These are phyloP conservation scores for Schizothorax lantsangensis DNA, from an alignment of 2,797 vertebrate species.

Conservation along the genomic window DNA sequence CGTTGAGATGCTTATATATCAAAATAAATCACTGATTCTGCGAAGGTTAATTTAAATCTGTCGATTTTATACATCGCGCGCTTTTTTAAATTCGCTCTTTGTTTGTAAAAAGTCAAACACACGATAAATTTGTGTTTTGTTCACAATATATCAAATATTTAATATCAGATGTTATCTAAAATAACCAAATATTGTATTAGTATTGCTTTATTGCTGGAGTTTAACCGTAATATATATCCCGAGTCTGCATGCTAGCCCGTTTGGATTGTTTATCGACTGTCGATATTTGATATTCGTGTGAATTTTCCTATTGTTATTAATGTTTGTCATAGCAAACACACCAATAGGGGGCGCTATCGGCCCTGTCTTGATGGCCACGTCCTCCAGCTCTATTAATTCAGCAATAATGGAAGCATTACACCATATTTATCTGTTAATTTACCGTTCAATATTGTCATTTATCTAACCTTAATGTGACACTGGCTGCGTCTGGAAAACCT, in stretches of 20 bases:
- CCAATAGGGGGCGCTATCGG: conserved; percentile 49
- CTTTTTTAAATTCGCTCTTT: neutral
- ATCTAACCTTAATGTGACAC: conserved; percentile 3
- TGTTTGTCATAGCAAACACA: conserved; percentile 11
- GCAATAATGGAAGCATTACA: conserved; percentile 30
- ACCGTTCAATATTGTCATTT: neutral
- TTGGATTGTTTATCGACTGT: conserved; percentile 7
- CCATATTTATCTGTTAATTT: conserved; percentile 13
- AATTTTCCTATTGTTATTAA: conserved; percentile 32
- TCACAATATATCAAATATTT: neutral
- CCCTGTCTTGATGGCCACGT: conserved; percentile 46
- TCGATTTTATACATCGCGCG: neutral
- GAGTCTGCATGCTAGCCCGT: neutral
- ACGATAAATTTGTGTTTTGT: neutral
- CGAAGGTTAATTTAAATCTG: neutral
- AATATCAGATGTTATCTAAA: neutral
- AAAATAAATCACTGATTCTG: neutral
- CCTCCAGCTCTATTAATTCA: conserved; percentile 55
- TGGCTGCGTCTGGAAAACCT: neutral
- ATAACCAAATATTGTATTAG: neutral
- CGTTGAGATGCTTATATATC: neutral
- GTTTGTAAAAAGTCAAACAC: neutral
- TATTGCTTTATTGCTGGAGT: neutral
- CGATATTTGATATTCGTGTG: conserved; percentile 41
- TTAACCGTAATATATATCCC: neutral